Evolutionary conservation across 1,140 invertebrate genomes (phyloP), one percentile per base, ranked within the genome.

Genomic region (Psilanteris sp.): DNA sequence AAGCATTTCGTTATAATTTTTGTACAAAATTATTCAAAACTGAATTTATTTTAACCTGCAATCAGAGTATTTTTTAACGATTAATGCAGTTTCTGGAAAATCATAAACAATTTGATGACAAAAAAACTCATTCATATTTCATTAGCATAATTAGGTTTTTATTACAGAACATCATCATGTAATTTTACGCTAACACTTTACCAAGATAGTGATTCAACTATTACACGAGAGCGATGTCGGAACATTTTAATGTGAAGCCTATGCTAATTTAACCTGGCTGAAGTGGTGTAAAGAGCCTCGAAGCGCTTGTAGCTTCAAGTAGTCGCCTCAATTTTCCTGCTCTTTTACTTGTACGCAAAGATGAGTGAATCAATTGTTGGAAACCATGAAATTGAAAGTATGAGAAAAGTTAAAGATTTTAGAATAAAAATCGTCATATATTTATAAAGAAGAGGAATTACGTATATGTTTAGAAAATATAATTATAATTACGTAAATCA

Each of bases 111-210:
- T n/a, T n/a, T n/a, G n/a, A n/a, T n/a, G n/a, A n/a, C n/a, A n/a
- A n/a, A n/a, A 44, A 11, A 48, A 26, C 10, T 15, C 16, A 1
- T 20, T 2, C 11, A 10, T 2, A n/a, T 3, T 41, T 52, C 59
- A 15, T 52, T 64, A 50, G 39, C 37, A 66, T 34, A 66, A 66
- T 66, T 36, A 54, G 37, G 20, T 32, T 54, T 54, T 43, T 14
- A 27, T 54, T 44, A 43, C 37, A 36, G 46, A 50, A 64, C 10
- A 41, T 54, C 61, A 54, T 44, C 48, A 8, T 66, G 46, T 27
- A 61, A 61, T 61, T 61, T 61, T 46, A 36, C 44, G 22, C 32
- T 22, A 39, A 27, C 15, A 54, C 20, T 43, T 11, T 11, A 14
- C 27, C 29, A 24, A 43, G 13, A 37, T 32, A 34, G 36, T 44